phyloP scores from a whole-genome alignment of 2,113 vertebrate genomes.

The Sinosuthora webbiana region DNA sequence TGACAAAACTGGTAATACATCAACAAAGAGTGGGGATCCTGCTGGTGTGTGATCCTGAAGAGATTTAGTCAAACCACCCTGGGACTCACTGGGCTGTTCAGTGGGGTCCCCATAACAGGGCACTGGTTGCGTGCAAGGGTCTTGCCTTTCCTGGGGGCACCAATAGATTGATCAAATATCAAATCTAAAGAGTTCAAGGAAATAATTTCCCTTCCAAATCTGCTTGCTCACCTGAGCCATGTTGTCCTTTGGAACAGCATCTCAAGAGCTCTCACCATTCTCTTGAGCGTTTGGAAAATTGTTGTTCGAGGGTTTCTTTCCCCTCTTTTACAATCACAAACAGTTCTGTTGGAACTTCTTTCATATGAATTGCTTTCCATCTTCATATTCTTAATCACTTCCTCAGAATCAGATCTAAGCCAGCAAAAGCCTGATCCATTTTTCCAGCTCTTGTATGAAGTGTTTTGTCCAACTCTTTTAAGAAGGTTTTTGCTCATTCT shows the following conservation, averaged over 20 bases:
- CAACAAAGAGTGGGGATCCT: not conserved
- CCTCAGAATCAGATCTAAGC: not conserved
- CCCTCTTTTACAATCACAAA: not conserved
- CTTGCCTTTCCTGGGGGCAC: not conserved
- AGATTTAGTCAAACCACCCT: not conserved
- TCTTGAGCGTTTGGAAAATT: not conserved
- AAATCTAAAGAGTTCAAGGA: not conserved
- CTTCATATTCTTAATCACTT: not conserved
- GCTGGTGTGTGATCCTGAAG: not conserved
- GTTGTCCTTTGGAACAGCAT: not conserved
- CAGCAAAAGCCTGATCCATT: not conserved
- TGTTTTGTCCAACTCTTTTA: not conserved
- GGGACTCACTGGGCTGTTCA: not conserved
- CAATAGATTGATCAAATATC: not conserved
- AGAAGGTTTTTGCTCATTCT: not conserved
- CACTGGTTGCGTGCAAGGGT: not conserved
- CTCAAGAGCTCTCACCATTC: fast-evolving
- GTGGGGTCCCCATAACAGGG: not conserved
- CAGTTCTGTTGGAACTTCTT: not conserved
- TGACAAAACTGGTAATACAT: not conserved
- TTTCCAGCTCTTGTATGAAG: not conserved
- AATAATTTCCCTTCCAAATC: not conserved
- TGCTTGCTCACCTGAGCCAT: not conserved
- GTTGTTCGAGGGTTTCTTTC: not conserved
- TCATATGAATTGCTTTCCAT: not conserved